Percentiles rank a stretch among this genome's conserved stretches.
Evolutionary conservation across 2,113 vertebrate species (phyloP).

Genomic region (Perca flavescens): DNA sequence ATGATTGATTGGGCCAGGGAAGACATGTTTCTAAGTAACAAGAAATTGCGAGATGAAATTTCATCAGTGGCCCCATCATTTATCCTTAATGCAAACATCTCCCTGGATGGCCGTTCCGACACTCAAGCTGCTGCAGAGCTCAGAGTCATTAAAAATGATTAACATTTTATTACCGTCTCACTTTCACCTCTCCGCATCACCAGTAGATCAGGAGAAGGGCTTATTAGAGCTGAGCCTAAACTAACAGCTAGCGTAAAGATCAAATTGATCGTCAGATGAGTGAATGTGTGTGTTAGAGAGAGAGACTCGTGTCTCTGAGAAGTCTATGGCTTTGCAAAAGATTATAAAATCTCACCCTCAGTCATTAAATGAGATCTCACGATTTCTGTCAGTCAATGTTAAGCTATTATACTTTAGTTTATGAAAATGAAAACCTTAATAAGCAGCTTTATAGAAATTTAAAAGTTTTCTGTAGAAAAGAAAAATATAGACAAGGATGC

Average conservation of each 20-base stretch:
- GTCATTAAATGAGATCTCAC: slow-evolving; percentile 27
- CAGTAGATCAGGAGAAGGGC: slow-evolving; percentile 50
- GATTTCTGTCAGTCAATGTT: slow-evolving; percentile 29
- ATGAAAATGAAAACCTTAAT: not conserved
- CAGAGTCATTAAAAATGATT: slow-evolving; percentile 72
- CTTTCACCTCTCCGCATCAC: slow-evolving; percentile 60
- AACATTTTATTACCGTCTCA: slow-evolving; percentile 75
- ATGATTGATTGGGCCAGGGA: slow-evolving; percentile 31
- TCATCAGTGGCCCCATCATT: slow-evolving; percentile 63
- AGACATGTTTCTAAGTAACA: slow-evolving; percentile 48
- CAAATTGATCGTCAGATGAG: slow-evolving; percentile 52
- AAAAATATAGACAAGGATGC: slow-evolving; percentile 1
- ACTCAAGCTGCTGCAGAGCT: slow-evolving; percentile 50
- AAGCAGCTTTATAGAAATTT: slow-evolving; percentile 6
- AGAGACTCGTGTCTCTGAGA: slow-evolving; percentile 7
- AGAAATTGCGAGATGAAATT: slow-evolving; percentile 61
- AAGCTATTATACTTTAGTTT: not conserved
- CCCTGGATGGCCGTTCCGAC: slow-evolving; percentile 50
- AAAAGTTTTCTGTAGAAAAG: slow-evolving; percentile 15
- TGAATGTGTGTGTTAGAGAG: slow-evolving; percentile 11
- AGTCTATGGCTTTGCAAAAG: slow-evolving; percentile 19
- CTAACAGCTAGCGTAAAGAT: slow-evolving; percentile 60
- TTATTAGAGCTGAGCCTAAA: slow-evolving; percentile 65
- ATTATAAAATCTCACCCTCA: slow-evolving; percentile 33
- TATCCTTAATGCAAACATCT: slow-evolving; percentile 66